Evolutionary conservation across 2,888 invertebrate species (phyloP).

Genomic region (Lasioglossum marginatum): DNA sequence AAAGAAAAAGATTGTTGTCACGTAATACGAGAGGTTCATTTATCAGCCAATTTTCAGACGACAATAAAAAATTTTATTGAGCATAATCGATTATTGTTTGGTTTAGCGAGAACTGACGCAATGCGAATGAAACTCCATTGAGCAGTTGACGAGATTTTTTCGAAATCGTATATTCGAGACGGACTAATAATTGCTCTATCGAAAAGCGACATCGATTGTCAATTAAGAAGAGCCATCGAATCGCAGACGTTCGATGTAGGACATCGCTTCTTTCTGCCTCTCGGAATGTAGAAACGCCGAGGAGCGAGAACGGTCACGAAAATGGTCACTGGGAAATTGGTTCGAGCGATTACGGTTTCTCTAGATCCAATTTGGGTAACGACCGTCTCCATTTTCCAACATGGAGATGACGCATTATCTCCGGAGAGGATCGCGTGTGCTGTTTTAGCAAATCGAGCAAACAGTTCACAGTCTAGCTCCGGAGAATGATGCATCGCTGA

Average conservation of each 20-base stretch:
- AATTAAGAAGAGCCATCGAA: background rate
- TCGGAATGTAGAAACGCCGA: background rate
- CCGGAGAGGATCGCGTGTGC: background rate
- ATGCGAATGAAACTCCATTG: background rate
- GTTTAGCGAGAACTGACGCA: background rate
- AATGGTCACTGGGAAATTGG: constrained; percentile 10
- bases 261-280: background rate
- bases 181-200: background rate
- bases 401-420: constrained; percentile 28
- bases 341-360: constrained; percentile 13
- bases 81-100: no score
- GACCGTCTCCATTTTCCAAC: constrained; percentile 18
- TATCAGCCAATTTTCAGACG: background rate
- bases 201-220: background rate
- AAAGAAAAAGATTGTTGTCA: background rate
- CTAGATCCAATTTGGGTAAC: constrained; percentile 21
- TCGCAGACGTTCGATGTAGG: background rate
- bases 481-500: background rate
- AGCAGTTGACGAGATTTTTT: background rate
- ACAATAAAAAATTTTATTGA: background rate
- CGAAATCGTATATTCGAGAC: background rate
- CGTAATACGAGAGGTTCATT: background rate
- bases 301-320: background rate
- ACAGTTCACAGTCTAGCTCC: background rate
- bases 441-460: constrained; percentile 1